These are phyloP conservation scores for Babyrousa celebensis DNA, from an alignment of 2,797 vertebrate genomes.

Conservation along the genomic window DNA sequence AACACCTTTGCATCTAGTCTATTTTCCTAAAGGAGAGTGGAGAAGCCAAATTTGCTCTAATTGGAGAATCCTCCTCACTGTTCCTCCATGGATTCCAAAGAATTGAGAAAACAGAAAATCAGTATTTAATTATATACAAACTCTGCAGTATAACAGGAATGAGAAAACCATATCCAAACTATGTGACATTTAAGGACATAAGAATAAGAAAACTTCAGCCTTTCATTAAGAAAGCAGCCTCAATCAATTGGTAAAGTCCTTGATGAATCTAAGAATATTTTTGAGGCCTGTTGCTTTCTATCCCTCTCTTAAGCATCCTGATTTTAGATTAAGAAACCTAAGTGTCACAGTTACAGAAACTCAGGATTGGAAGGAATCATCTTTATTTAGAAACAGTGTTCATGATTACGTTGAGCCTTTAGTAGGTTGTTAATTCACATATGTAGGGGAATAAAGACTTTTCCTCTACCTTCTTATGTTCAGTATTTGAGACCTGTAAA, in stretches of 20 bases:
- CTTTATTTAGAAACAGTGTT: neutral
- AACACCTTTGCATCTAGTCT: neutral
- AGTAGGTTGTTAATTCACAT: neutral
- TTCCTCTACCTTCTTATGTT: neutral
- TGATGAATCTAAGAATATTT: neutral
- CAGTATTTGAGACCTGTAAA: neutral
- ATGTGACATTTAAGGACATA: neutral
- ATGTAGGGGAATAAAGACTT: neutral
- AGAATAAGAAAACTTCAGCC: neutral
- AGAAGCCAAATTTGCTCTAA: neutral
- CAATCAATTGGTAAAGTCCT: neutral
- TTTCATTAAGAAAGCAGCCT: neutral
- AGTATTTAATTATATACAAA: constrained; percentile 14
- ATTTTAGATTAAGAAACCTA: neutral
- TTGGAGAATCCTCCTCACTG: neutral
- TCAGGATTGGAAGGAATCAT: neutral
- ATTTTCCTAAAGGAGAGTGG: constrained; percentile 4
- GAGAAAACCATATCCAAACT: constrained; percentile 33
- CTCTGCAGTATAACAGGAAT: neutral
- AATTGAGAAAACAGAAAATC: constrained; percentile 44
- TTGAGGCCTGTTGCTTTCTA: neutral
- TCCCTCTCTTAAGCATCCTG: neutral
- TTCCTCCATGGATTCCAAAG: neutral
- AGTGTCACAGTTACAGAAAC: neutral
- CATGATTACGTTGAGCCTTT: neutral